A percentile compares a stretch with the other conserved stretches of the same genome.
phyloP scores from a whole-genome alignment of 2,113 vertebrate species.

The Patagioenas fasciata region DNA sequence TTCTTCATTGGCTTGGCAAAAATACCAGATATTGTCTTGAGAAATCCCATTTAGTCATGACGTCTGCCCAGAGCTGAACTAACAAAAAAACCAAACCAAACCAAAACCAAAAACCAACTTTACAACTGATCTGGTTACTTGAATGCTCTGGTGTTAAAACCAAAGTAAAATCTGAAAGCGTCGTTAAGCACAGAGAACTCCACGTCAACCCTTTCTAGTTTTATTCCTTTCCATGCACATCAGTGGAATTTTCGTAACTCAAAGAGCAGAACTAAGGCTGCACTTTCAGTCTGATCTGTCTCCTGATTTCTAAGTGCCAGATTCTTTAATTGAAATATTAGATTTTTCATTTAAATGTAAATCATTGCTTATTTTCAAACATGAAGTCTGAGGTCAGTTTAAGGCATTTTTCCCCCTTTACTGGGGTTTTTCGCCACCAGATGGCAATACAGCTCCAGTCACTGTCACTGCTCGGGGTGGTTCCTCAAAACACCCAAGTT shows the following conservation, averaged over 20 bases:
- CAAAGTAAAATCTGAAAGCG: not conserved
- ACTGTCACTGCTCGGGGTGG: rapidly evolving
- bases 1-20: not conserved
- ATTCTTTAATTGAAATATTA: not conserved
- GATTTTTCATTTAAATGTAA: not conserved
- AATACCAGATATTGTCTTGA: rapidly evolving
- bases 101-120: not conserved
- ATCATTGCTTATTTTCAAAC: not conserved
- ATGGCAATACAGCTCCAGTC: slow-evolving; percentile 20
- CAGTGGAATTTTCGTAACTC: no score
- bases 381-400: rapidly evolving
- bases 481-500: not conserved
- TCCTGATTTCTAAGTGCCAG: not conserved
- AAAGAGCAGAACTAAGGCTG: not conserved
- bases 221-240: rapidly evolving
- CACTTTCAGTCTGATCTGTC: not conserved
- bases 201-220: rapidly evolving
- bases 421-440: not conserved
- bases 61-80: not conserved
- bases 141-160: not conserved
- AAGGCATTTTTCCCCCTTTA: not conserved
- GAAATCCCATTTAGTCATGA: not conserved
- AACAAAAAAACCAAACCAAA: not conserved
- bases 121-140: no score
- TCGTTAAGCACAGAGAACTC: rapidly evolving